Evolutionary conservation across 2,888 invertebrate genomes (phyloP).

Genomic region (Aproaerema taeniolella): DNA sequence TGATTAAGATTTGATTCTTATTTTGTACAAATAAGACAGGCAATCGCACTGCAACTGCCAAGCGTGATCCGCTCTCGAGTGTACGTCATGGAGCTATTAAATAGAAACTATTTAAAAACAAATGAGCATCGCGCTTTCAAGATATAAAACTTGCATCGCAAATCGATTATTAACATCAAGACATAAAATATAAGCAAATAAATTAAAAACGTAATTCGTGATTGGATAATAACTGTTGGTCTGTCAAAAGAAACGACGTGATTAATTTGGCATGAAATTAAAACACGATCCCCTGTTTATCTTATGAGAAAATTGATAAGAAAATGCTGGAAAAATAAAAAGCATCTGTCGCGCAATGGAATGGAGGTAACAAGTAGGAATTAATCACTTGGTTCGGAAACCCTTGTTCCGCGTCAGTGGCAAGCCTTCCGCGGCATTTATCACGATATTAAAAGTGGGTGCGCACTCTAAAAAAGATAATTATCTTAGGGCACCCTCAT

Average conservation of each 20-base stretch:
- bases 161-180: constrained; percentile 7
- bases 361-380: constrained; percentile 53
- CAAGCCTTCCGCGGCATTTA: constrained; percentile 75
- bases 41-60: too few relatives aligned
- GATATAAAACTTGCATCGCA: constrained; percentile 5
- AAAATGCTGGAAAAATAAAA: constrained; percentile 62
- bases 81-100: too few relatives aligned
- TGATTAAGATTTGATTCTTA: too few relatives aligned
- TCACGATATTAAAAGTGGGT: constrained; percentile 73
- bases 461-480: constrained; percentile 74
- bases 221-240: constrained; percentile 21
- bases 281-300: constrained; percentile 49
- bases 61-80: too few relatives aligned
- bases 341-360: constrained; percentile 65
- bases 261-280: constrained; percentile 63
- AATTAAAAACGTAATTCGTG: constrained; percentile 3
- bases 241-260: constrained; percentile 23
- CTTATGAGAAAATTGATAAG: constrained; percentile 33
- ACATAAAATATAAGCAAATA: constrained; percentile 5
- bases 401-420: constrained; percentile 66
- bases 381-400: constrained; percentile 51
- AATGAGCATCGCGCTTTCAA: not conserved
- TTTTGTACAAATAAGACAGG: too few relatives aligned
- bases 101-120: too few relatives aligned
- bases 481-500: constrained; percentile 72